Percentiles rank a stretch among this genome's conserved stretches.
phyloP scores from a whole-genome alignment of 1,140 invertebrate species.

The Pygmarrhopalites habei region DNA sequence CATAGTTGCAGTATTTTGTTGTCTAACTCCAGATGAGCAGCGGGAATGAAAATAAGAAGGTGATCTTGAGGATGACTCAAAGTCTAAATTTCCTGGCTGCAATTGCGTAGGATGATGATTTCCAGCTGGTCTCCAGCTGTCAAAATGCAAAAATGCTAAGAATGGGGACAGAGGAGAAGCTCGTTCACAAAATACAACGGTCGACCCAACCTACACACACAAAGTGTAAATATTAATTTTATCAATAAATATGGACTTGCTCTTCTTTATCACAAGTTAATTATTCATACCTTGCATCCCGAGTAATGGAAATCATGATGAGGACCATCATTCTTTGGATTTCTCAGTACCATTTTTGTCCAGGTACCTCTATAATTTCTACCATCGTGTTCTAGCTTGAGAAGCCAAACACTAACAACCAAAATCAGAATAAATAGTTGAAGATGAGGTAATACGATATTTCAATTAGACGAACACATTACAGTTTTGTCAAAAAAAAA shows the following conservation, averaged over 20 bases:
- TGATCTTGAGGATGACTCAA: conserved; percentile 19
- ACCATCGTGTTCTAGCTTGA: conserved; percentile 47
- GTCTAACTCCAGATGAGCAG: conserved; percentile 22
- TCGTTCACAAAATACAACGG: conserved; percentile 32
- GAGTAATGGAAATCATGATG: conserved; percentile 53
- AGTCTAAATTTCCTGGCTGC: conserved; percentile 15
- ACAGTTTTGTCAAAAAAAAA: too few species aligned
- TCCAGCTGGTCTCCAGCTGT: conserved; percentile 1
- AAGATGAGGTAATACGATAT: too few species aligned
- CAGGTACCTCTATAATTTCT: conserved; percentile 61
- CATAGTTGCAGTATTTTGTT: conserved; percentile 29
- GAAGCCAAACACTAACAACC: conserved; percentile 64
- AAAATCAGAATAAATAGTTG: too few species aligned
- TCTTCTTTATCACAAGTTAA: too few species aligned
- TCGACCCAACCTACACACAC: conserved; percentile 21
- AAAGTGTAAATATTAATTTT: too few species aligned
- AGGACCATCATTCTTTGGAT: conserved; percentile 58
- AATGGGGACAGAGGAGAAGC: conserved; percentile 35
- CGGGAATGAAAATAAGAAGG: conserved; percentile 25
- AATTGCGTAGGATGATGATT: background rate
- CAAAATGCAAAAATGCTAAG: conserved; percentile 36
- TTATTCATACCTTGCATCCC: conserved; percentile 74
- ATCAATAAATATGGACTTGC: too few species aligned
- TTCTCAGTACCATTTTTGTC: conserved; percentile 65
- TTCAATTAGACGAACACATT: too few species aligned